These are phyloP conservation scores for Halyomorpha halys DNA, from an alignment of 1,140 invertebrate species.

Conservation along the genomic window DNA sequence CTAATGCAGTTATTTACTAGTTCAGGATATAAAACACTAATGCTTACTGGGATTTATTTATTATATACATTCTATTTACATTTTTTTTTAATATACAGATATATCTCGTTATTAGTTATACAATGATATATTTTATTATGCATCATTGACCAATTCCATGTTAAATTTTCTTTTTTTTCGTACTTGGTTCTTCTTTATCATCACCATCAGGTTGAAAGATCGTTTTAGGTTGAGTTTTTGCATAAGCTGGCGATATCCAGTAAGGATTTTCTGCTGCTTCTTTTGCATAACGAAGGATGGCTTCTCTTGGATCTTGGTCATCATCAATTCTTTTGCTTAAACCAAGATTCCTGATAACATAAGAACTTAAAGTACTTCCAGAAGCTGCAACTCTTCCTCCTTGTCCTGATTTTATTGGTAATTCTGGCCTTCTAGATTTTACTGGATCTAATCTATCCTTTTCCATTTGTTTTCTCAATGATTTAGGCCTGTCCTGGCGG, in stretches of 20 bases:
- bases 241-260: constrained; percentile 55
- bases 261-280: constrained; percentile 95
- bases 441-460: constrained; percentile 84
- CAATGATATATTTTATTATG: not conserved
- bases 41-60: not conserved
- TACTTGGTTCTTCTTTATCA: constrained; percentile 32
- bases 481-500: constrained; percentile 80
- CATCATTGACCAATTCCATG: not conserved
- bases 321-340: constrained; percentile 87
- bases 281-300: constrained; percentile 93
- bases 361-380: constrained; percentile 92
- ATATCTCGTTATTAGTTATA: not conserved
- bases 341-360: constrained; percentile 91
- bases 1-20: too few species aligned
- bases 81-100: not conserved
- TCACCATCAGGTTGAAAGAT: constrained; percentile 42
- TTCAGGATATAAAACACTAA: too few species aligned
- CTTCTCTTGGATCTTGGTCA: constrained; percentile 92
- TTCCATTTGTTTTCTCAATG: constrained; percentile 82
- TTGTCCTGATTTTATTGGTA: constrained; percentile 87
- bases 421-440: constrained; percentile 85
- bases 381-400: constrained; percentile 90
- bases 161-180: constrained; percentile 29
- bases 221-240: constrained; percentile 44
- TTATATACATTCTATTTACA: not conserved